Base-by-base conservation (phyloP, 2,113 vertebrate genomes). In the Balaeniceps rex region DNA sequence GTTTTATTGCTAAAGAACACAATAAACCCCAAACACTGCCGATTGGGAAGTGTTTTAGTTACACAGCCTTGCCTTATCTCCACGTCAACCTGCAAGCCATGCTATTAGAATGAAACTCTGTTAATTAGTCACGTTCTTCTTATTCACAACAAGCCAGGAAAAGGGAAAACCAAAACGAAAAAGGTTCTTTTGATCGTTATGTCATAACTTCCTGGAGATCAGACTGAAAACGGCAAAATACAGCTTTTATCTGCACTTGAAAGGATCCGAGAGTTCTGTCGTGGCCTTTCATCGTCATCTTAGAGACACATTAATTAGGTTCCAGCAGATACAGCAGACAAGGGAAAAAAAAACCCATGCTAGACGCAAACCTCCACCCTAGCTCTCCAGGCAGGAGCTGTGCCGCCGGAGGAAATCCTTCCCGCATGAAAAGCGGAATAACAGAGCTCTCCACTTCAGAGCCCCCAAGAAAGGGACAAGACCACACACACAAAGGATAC, bases 11-110 rank as follows among this genome's bases (percentile, higher is more conserved):
- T n/a, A 5, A 75, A 66, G 8, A 14, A 25, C 22, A 7, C 15
- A 29, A 34, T 1, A n/a, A 54, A 31, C 7, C 36, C 78, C 40
- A 7, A 25, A 29, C 6, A 2, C 0, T 5, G 46, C 0, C 2
- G 46, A 7, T 1, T 4, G 33, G 71, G 70, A 34, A 83, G 44
- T 1, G 16, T 4, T 54, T 24, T 15, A 21, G 34, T 38, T 17
- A 15, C 46, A 7, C 19, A 42, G 64, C 57, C 46, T 11, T 16
- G 23, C 44, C 58, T 10, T 21, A n/a, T 21, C 68, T 12, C 68
- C 51, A 3, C 57, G 9, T 7, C 57, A 17, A 29, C 74, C 64
- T 19, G 34, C 34, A 12, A 26, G n/a, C 63, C 29, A 5, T 1
- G n/a, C 34, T 19, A 15, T 14, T 4, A 18, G 52, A 40, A 16